These are phyloP conservation scores for Catharus fuscescens DNA, from an alignment of 2,113 vertebrate species.

Conservation along the genomic window DNA sequence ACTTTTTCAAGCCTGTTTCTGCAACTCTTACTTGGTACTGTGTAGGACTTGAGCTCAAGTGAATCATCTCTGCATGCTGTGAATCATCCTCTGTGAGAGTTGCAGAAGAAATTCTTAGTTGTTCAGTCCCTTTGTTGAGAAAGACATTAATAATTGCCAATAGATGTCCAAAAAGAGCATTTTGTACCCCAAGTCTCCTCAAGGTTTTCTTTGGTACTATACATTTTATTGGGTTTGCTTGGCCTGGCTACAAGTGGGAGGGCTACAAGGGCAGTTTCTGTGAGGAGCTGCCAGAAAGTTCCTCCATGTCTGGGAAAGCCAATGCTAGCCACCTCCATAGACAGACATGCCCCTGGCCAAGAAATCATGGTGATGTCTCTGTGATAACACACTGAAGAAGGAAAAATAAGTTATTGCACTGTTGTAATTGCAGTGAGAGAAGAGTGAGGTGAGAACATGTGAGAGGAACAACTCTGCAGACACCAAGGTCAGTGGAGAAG, in stretches of 20 bases:
- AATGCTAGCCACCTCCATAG: neutral
- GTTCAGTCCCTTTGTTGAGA: neutral
- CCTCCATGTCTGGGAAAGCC: neutral
- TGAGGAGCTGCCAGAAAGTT: neutral
- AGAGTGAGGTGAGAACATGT: neutral
- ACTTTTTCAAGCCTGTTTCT: neutral
- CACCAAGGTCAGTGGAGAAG: neutral
- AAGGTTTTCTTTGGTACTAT: neutral
- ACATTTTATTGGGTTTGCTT: neutral
- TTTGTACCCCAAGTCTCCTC: rapidly evolving
- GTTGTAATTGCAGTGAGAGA: rapidly evolving
- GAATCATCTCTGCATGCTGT: constrained; percentile 1
- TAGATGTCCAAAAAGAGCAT: neutral
- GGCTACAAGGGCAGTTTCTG: neutral
- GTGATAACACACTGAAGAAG: neutral
- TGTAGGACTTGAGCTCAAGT: neutral
- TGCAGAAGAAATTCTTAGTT: neutral
- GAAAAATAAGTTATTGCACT: neutral
- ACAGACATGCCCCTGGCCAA: neutral
- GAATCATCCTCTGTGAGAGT: neutral
- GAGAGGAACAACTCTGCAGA: neutral
- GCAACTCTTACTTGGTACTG: neutral
- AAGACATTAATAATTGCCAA: neutral
- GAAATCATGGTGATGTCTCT: neutral
- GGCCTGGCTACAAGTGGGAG: neutral